Base-by-base conservation (phyloP, 2,113 vertebrate species). In the Salvelinus alpinus region DNA sequence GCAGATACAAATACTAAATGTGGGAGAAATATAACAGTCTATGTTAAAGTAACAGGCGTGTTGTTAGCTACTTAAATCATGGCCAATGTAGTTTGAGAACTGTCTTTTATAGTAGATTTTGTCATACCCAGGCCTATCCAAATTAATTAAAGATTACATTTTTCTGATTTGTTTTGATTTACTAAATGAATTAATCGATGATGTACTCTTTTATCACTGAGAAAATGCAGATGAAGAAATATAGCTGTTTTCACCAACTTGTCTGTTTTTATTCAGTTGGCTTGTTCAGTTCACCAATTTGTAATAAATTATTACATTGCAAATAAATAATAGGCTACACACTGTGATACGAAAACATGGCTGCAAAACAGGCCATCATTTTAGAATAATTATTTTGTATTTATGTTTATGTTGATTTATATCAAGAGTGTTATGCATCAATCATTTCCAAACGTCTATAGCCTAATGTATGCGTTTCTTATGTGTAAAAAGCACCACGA, bases 211-310 rank as follows among this genome's bases (percentile, higher is more conserved):
- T 83, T 57, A 80, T 78, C 66, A 65, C 75, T 16, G 77, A 81
- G 85, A 87, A 87, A 85, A 91, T 90, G 73, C 86, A 83, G 81
- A 82, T 7, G 62, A 80, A 81, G 89, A 90, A 87, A 91, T 88
- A 77, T 88, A 88, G 87, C 88, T 86, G n/a, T 90, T 90, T 90
- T 89, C 84, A 72, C 86, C 90, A 86, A 90, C 90, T 89, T 91
- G 87, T 86, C 90, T 90, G 87, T 24, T 16, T 91, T 78, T 76
- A 5, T 75, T 82, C 74, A 14, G 12, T 27, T 29, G 25, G 8
- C 90, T 81, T 78, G 3, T 76, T 82, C 74, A 74, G 75, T 72
- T 71, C 16, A 82, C 86, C 25, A 29, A 25, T 86, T 89, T 92
- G 80, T 89, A 91, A 90, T 91, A 78, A 88, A 87, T 88, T 90